Base-by-base conservation (phyloP, 2,113 vertebrate genomes). In the Lathamus discolor region DNA sequence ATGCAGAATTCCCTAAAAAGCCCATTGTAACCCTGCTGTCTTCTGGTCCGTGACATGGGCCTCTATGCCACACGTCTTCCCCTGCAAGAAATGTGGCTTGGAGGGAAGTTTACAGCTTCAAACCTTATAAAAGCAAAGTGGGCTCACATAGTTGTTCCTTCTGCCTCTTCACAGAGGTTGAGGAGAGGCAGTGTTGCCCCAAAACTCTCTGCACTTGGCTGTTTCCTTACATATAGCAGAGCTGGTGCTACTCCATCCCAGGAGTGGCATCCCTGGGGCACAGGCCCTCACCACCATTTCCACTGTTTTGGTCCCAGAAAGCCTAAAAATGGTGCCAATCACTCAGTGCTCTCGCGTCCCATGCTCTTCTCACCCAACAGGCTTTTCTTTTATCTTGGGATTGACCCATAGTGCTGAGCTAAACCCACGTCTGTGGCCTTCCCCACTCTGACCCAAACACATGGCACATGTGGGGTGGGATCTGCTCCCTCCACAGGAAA, bases 1-100 rank as follows among this genome's bases (percentile, higher is more conserved):
- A 14, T 13, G 20, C 27, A 92, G 48, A 78, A 64, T 51, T 68
- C 35, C 33, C 51, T 11, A 4, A 22, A 59, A 11, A 75, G 12
- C 5, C 62, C 23, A 12, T 59, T 90, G 74, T 81, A 81, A 59
- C 7, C 12, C 28, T 0, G 0, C 25, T 69, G 1, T 41, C 7
- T 46, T 67, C 67, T 69, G 19, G 33, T 35, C 23, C 62, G 39
- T 10, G 5, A 27, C 46, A 27, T 0, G 6, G 35, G 16, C 28
- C 55, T 75, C 33, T 48, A 33, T 44, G 49, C 6, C 18, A 72
- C 27, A 52, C 33, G 55, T 1, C n/a, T 77, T 57, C 6, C 7
- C 19, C 3, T 9, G 0, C 13, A 48, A 79, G 43, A 84, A 86
- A 75, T 33, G n/a, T 0, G 0, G 8, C 59, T 66, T 52, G 33